Base-by-base conservation (phyloP, 2,888 invertebrate genomes). In the Caprella mutica region DNA sequence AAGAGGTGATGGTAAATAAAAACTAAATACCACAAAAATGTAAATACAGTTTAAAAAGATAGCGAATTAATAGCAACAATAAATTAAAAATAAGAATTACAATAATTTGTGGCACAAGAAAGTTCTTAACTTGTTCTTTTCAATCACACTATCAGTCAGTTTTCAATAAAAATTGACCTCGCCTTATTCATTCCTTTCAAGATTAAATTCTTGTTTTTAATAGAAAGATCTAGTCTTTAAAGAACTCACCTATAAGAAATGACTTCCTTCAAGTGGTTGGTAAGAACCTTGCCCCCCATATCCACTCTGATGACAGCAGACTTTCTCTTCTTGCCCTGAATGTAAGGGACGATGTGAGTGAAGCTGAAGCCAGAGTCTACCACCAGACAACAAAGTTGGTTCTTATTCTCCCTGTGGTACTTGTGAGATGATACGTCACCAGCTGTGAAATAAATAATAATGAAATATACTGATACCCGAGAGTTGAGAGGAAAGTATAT, bases 251-350 rank as follows among this genome's bases (percentile, higher is more conserved):
- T 79, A 72, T 98, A 99, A 0, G 97, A 97, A 66, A 97, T 83
- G 17, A 96, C 81, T 73, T 98, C 98, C 72, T 98, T 99, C 44
- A 99, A 76, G 74, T 97, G 92, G 76, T 98, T 99, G 0, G 97
- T 98, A 60, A 98, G 72, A 9, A 91, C 80, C 75, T 99, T 99
- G 0, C 98, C 98, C 2, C 98, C 98, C 33, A 98, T 81, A 75
- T 96, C 91, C 60, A 98, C 84, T 66, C 97, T 80, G 67, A 80
- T 75, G 56, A 88, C 84, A 2, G 82, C 89, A 65, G 80, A 76
- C 66, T 78, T 78, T 17, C 83, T 76, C 68, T 82, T 82, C 59
- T 82, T 81, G 0, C 84, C 84, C 59, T 86, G 82, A 5, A 92
- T 80, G 71, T 90, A 97, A 0, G 97, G 97, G 1, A 92, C 81